Evolutionary conservation across 2,797 vertebrate species (phyloP), one percentile per base, ranked within the genome.

Genomic region (Moxostoma hubbsi): DNA sequence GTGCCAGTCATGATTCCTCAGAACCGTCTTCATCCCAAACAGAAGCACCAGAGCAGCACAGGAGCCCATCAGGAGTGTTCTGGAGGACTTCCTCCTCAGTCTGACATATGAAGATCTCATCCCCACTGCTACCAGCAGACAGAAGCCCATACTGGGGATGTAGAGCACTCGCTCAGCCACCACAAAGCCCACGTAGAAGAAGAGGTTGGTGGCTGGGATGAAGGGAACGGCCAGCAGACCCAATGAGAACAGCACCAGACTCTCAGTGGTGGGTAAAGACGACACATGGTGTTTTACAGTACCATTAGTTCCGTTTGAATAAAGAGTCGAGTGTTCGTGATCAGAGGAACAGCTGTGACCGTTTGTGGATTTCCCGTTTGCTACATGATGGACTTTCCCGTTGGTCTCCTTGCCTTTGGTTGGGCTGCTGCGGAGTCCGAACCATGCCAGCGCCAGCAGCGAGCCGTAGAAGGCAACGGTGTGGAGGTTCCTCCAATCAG

Each of bases 101-200:
- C 94, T 95, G 79, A 98, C 84, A 84, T 95, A 95, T 85, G 98
- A 93, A 75, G 95, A 94, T 87, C 98, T 94, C 90, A 95, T 87
- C 77, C 96, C 97, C 84, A 96, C 94, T 1, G 97, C 95, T 84
- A 98, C 92, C 90, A 99, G 93, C 88, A 99, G 93, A 91, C 97
- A 99, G 87, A 98, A 99, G 90, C 98, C 98, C 98, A 99, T 99
- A 90, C 98, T 99, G 84, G 98, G 98, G 88, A 99, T 97, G 95
- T 99, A 99, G 62, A 99, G 94, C 6, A 99, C 96, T 89, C 98
- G 93, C 94, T 99, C 98, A 73, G 98, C 98, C 86, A 99, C 96
- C 88, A 99, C 98, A 90, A 99, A 99, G 62, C 98, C 98, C 4
- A 99, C 98, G 46, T 99, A 99, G 91, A 99, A 99, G 94, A 99